Percentiles rank a stretch among this genome's conserved stretches.
These are phyloP conservation scores for Drosophila ustulata DNA, from an alignment of 2,888 invertebrate species.

Conservation along the genomic window DNA sequence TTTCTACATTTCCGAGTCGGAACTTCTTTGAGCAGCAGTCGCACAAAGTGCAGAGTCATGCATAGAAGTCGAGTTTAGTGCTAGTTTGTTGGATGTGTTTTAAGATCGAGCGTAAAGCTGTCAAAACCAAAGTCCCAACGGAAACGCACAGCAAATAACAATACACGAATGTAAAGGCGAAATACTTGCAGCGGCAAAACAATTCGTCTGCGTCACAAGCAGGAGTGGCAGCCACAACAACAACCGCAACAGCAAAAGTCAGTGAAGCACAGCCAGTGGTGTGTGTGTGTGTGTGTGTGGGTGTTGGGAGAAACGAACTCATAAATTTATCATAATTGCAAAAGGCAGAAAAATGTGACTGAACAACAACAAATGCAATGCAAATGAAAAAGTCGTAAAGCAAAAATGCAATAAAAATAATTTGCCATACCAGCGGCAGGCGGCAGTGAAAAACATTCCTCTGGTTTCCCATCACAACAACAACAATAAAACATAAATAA, in stretches of 20 bases:
- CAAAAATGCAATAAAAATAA: slow-evolving; percentile 77
- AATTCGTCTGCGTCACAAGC: slow-evolving; percentile 68
- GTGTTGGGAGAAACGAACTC: slow-evolving; percentile 79
- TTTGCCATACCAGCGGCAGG: slow-evolving; percentile 46
- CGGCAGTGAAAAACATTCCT: slow-evolving; percentile 15
- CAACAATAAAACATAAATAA: slow-evolving; percentile 20
- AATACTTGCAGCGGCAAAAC: slow-evolving; percentile 55
- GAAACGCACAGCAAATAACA: slow-evolving; percentile 22
- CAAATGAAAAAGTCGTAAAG: slow-evolving; percentile 61
- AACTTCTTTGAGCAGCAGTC: slow-evolving; percentile 1
- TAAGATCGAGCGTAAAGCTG: slow-evolving; percentile 54
- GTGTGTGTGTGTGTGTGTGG: slow-evolving; percentile 20
- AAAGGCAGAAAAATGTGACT: slow-evolving; percentile 74
- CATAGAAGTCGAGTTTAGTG: slow-evolving; percentile 27
- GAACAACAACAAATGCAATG: slow-evolving; percentile 51
- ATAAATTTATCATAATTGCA: slow-evolving; percentile 82
- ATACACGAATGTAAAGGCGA: slow-evolving; percentile 30
- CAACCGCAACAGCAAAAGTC: slow-evolving; percentile 35
- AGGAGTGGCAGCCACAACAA: slow-evolving; percentile 54
- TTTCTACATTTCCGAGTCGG: slow-evolving; percentile 8
- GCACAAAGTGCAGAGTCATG: slow-evolving; percentile 28
- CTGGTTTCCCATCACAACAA: slow-evolving; percentile 47
- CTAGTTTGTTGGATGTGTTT: slow-evolving; percentile 31
- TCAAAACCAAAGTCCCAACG: slow-evolving; percentile 39
- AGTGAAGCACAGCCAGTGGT: slow-evolving; percentile 50